phyloP scores from a whole-genome alignment of 1,140 invertebrate species.

The Listronotus bonariensis region DNA sequence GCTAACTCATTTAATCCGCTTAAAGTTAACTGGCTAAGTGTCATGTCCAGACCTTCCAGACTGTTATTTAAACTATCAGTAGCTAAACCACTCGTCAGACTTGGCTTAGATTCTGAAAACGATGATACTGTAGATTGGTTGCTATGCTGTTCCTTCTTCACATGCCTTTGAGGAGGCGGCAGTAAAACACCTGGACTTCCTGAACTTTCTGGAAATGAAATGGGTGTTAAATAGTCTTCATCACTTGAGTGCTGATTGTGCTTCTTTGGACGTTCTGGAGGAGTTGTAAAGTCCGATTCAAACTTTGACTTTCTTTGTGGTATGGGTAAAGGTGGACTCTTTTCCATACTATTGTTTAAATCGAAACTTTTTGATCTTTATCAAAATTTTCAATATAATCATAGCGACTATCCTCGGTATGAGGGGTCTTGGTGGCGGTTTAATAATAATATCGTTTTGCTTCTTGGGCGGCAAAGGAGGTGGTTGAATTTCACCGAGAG shows the following conservation, averaged over 20 bases:
- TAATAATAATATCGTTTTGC: slow-evolving; percentile 57
- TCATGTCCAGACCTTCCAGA: slow-evolving; percentile 69
- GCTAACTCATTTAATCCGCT: slow-evolving; percentile 80
- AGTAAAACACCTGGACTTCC: slow-evolving; percentile 39
- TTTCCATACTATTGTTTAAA: slow-evolving; percentile 47
- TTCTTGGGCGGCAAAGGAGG: slow-evolving; percentile 86
- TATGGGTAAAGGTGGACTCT: slow-evolving; percentile 65
- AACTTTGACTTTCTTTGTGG: slow-evolving; percentile 65
- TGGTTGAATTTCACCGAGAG: slow-evolving; percentile 66
- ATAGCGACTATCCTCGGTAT: slow-evolving; percentile 64
- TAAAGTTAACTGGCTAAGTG: slow-evolving; percentile 78
- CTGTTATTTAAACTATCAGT: slow-evolving; percentile 49
- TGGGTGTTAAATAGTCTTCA: slow-evolving; percentile 69
- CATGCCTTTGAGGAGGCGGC: slow-evolving; percentile 54
- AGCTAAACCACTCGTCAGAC: slow-evolving; percentile 35
- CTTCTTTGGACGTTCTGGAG: slow-evolving; percentile 56
- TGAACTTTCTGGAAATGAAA: slow-evolving; percentile 53
- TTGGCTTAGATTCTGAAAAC: slow-evolving; percentile 41
- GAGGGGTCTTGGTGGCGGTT: slow-evolving; percentile 69
- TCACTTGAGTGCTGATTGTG: slow-evolving; percentile 47
- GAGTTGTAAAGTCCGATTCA: slow-evolving; percentile 54
- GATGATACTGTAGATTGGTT: slow-evolving; percentile 48
- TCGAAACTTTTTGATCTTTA: slow-evolving; percentile 53
- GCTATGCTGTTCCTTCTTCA: slow-evolving; percentile 41
- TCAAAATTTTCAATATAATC: slow-evolving; percentile 66